These are phyloP conservation scores for Ganaspis sp. DNA, from an alignment of 1,140 invertebrate genomes.

Conservation along the genomic window DNA sequence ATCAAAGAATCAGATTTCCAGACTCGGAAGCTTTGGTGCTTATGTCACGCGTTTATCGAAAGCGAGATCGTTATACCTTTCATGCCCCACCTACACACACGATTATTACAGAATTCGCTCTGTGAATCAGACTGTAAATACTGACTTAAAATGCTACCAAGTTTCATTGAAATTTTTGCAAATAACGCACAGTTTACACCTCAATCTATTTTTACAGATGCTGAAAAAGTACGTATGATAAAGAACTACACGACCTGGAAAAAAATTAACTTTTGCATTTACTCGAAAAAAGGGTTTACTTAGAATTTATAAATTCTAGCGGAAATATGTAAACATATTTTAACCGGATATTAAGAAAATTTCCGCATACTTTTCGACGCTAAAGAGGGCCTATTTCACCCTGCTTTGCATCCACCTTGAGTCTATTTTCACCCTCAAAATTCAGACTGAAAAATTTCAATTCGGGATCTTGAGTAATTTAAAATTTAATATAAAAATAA, in stretches of 20 bases:
- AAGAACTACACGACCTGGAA: neutral
- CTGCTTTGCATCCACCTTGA: too few species aligned
- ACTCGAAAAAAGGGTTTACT: too few species aligned
- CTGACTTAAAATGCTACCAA: slow-evolving; percentile 1
- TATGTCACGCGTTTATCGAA: slow-evolving; percentile 30
- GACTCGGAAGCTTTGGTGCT: slow-evolving; percentile 22
- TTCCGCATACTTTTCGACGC: too few species aligned
- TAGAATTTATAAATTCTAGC: too few species aligned
- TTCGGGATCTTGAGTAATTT: too few species aligned
- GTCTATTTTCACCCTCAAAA: too few species aligned
- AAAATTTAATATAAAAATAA: too few species aligned
- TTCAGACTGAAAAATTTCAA: too few species aligned
- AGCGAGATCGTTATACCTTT: slow-evolving; percentile 20
- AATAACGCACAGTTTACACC: neutral
- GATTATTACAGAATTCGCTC: slow-evolving; percentile 16
- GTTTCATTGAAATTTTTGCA: neutral
- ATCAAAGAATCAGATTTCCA: neutral
- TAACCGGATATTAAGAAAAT: too few species aligned
- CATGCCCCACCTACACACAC: slow-evolving; percentile 2
- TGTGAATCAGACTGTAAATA: slow-evolving; percentile 29
- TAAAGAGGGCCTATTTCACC: too few species aligned
- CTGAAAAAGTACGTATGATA: neutral
- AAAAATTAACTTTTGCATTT: too few species aligned
- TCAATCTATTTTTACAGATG: neutral
- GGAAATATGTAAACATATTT: too few species aligned